Evolutionary conservation across 1,140 invertebrate species (phyloP), one percentile per base, ranked within the genome.

Genomic region (Drusus annulatus): DNA sequence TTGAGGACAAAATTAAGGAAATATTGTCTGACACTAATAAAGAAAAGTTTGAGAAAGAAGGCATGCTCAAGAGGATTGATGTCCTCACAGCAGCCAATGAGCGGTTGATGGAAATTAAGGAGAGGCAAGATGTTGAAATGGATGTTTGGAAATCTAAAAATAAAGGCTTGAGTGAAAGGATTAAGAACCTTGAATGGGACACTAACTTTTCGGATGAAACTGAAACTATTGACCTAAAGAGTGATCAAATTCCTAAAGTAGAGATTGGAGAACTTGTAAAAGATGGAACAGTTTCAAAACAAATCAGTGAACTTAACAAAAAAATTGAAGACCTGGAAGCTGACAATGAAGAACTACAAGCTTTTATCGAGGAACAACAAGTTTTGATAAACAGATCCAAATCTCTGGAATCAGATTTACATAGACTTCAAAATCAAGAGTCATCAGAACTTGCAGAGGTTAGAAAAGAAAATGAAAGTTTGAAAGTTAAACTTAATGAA

Each of bases 1-100:
- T 95, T 56, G 94, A 95, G 83, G 92, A 93, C 81, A 91, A 91
- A 82, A 84, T 95, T 51, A 89, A 88, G 36, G 93, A 94, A 83
- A 84, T 91, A 2, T 88, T 85, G 65, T 87, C 88, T 54, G 92
- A 93, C 60, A 84, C 91, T 10, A 91, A 91, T 28, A 92, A 92
- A 85, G 89, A 92, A 31, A 90, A 91, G 73, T 81, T 85, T 0
- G 95, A 96, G 79, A 94, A 93, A 84, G 92, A 93, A 78, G 89
- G 89, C 81, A 84, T 95, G 6, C 80, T 90, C 17, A 95, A 96
- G 84, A 91, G 92, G 86, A 91, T 96, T 71, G 95, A 96, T 81
- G 91, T 95, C 6, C 86, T 97, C 10, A 92, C 92, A 3, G 90
- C 92, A 19, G 94, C 94, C n/a, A 96, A 96, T 85, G 94, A 96